Base-by-base conservation (phyloP, 2,797 vertebrate species). In the Myotis myotis region DNA sequence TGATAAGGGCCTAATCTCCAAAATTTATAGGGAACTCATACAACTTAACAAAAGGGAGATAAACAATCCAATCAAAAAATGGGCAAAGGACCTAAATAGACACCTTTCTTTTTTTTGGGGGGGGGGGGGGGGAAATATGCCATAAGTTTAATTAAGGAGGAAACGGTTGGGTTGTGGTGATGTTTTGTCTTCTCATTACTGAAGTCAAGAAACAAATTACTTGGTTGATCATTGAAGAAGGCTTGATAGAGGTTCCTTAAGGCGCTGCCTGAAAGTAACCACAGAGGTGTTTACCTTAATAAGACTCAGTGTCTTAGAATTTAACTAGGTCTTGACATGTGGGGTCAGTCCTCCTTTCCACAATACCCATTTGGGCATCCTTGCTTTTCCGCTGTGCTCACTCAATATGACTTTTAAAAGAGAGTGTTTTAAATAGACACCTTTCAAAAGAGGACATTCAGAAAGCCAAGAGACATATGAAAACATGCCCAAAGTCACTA, bases 191-290 rank as follows among this genome's bases (percentile, higher is more conserved):
- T 36, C 30, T 53, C 30, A 9, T 44, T 57, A 0, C 2, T 76
- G 60, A 92, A 62, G 44, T 62, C 47, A 75, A 92, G 85, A 92
- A 92, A 78, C 53, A 92, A 90, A 75, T 66, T 71, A 22, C 20
- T 51, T n/a, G 62, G 41, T 38, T 85, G 57, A 74, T 41, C 47
- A 64, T 1, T 66, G 53, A 75, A 84, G 71, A 80, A 62, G 53
- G 19, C 49, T 93, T 89, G 57, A n/a, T 60, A 30, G 70, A 70
- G 13, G 76, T 47, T 74, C 64, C 55, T 71, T 62, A 47, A 70
- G 36, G 22, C 30, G 19, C 70, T 44, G 57, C 51, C 53, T 87
- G 10, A 41, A 74, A 86, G 70, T 38, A 25, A 82, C 10, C 20
- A 38, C 8, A n/a, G 2, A 13, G 15, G 55, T n/a, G 55, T 89